phyloP scores from a whole-genome alignment of 2,113 vertebrate species.

The Eudorcas thomsonii region DNA sequence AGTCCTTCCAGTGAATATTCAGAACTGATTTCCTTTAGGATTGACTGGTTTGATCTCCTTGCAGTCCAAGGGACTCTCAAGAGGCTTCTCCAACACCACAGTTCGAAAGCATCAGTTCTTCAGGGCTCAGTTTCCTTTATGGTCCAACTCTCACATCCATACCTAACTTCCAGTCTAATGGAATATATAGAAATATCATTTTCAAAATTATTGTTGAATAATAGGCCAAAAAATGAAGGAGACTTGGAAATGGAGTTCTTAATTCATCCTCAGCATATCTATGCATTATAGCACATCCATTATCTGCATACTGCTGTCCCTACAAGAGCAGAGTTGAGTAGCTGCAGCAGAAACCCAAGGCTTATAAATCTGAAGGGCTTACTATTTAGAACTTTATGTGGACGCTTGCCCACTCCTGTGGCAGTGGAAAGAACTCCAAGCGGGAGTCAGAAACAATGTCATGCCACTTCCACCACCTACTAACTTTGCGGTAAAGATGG shows the following conservation, averaged over 20 bases:
- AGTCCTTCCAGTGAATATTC: background rate
- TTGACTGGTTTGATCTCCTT: background rate
- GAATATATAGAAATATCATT: background rate
- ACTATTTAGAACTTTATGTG: background rate
- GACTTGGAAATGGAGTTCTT: background rate
- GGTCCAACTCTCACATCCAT: background rate
- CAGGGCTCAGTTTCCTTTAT: background rate
- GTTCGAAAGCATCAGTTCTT: background rate
- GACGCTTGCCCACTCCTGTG: background rate
- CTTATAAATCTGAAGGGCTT: background rate
- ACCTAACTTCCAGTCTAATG: background rate
- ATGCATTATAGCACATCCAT: background rate
- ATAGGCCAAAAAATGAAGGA: background rate
- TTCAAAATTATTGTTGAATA: background rate
- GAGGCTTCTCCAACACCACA: background rate
- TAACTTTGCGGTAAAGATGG: background rate
- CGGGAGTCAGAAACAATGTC: background rate
- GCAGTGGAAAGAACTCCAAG: background rate
- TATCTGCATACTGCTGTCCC: background rate
- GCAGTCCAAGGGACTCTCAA: background rate
- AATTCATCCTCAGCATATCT: background rate
- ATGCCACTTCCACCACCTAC: background rate
- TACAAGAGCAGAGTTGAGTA: too few species aligned
- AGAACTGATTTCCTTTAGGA: background rate
- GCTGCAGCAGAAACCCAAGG: background rate